Conservation (phyloP, 1,140 invertebrate species). For the Brachystomella parvula region DNA sequence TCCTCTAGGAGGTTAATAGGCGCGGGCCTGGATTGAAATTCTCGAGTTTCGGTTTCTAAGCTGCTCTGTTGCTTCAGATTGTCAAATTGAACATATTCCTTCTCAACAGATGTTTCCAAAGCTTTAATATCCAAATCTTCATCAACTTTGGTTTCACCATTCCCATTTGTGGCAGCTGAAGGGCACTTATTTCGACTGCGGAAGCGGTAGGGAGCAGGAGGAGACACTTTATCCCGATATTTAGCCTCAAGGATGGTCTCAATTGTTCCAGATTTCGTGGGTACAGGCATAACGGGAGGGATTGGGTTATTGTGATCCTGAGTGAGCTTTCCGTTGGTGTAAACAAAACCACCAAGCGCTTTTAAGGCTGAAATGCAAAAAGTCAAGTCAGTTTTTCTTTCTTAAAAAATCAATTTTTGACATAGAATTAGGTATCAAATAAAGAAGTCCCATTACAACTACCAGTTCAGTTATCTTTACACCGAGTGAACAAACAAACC, state of each 20-base stretch:
- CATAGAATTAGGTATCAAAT: too few relatives aligned
- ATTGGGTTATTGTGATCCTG: background rate
- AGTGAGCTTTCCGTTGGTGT: background rate
- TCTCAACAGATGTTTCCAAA: background rate
- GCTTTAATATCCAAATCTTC: too few relatives aligned
- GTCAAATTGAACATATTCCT: background rate
- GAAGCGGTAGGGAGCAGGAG: background rate
- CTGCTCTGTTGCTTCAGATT: background rate
- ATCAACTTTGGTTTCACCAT: background rate
- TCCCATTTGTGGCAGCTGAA: background rate
- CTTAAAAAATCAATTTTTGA: too few relatives aligned
- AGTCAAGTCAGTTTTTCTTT: too few relatives aligned
- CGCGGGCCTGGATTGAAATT: background rate
- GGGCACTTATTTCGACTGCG: background rate
- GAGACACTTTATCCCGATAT: background rate
- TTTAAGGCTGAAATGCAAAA: conserved; percentile 1
- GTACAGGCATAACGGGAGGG: background rate
- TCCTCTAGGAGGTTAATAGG: background rate
- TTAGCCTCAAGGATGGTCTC: background rate
- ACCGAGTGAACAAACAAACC: too few relatives aligned
- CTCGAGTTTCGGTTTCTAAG: background rate
- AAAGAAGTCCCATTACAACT: too few relatives aligned
- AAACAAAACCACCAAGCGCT: background rate
- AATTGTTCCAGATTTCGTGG: background rate
- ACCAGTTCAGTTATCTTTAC: too few relatives aligned